phyloP scores from a whole-genome alignment of 1,140 invertebrate species.

The Holotrichia oblita region DNA sequence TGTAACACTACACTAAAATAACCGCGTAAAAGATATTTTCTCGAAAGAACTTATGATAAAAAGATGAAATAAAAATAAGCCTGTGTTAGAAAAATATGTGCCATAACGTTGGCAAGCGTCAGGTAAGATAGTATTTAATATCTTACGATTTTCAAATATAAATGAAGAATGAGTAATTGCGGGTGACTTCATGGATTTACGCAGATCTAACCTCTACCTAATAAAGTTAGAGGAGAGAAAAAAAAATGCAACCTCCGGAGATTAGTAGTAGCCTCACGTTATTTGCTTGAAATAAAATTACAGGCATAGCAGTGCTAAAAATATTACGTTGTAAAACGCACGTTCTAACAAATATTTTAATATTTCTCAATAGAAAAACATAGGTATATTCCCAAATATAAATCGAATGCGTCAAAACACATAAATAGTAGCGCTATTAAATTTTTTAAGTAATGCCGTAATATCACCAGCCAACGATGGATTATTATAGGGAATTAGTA shows the following conservation, averaged over 20 bases:
- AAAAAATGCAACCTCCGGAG: neutral
- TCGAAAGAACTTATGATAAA: neutral
- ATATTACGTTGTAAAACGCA: neutral
- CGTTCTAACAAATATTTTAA: slow-evolving; percentile 23
- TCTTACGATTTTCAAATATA: neutral
- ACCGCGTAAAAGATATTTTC: neutral
- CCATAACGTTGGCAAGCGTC: neutral
- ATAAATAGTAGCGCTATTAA: neutral
- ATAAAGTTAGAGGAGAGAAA: neutral
- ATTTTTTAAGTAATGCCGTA: neutral
- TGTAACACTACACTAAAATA: slow-evolving; percentile 16
- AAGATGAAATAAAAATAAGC: slow-evolving; percentile 20
- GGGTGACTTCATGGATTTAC: neutral
- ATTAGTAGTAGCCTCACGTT: neutral
- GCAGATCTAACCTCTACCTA: neutral
- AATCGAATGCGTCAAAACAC: neutral
- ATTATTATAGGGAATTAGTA: too few relatives aligned
- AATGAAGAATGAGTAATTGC: neutral
- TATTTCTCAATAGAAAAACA: slow-evolving; percentile 14
- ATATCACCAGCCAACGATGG: too few relatives aligned
- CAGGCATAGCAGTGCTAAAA: slow-evolving; percentile 4
- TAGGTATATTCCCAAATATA: slow-evolving; percentile 4
- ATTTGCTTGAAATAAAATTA: slow-evolving; percentile 2
- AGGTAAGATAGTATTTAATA: neutral
- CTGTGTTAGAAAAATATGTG: neutral